Percentiles rank a stretch among this genome's conserved stretches.
phyloP scores from a whole-genome alignment of 2,113 vertebrate genomes.

The Mastomys natalensis region DNA sequence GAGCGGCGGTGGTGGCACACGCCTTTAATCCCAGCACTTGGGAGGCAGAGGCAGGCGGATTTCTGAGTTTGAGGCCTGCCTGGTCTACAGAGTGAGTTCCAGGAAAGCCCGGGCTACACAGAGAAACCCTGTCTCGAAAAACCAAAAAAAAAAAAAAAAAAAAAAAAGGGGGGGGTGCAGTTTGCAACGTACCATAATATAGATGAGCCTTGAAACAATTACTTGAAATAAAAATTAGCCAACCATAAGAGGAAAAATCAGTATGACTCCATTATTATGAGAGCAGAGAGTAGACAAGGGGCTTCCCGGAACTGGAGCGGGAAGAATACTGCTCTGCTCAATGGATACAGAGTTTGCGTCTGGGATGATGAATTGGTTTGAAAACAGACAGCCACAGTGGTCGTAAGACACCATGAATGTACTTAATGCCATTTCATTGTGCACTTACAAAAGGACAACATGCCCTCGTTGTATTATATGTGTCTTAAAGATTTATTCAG shows the following conservation, averaged over 20 bases:
- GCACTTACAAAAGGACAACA: background rate
- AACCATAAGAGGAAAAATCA: background rate
- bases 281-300: background rate
- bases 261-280: background rate
- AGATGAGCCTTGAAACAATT: background rate
- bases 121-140: no score
- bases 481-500: background rate
- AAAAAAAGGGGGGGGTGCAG: no score
- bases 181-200: background rate
- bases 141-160: no score
- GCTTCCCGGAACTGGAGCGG: background rate
- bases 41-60: no score
- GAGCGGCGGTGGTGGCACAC: no score
- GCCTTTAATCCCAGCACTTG: no score
- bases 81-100: no score
- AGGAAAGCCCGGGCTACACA: no score
- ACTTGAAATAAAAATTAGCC: slow-evolving; percentile 1
- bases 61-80: no score
- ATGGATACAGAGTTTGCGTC: background rate
- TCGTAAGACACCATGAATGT: background rate
- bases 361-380: background rate
- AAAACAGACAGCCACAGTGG: background rate
- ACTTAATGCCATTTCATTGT: background rate
- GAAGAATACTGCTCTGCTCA: background rate
- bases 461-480: background rate